Base-by-base conservation (phyloP, 2,113 vertebrate species). In the Corythornis vintsioides region DNA sequence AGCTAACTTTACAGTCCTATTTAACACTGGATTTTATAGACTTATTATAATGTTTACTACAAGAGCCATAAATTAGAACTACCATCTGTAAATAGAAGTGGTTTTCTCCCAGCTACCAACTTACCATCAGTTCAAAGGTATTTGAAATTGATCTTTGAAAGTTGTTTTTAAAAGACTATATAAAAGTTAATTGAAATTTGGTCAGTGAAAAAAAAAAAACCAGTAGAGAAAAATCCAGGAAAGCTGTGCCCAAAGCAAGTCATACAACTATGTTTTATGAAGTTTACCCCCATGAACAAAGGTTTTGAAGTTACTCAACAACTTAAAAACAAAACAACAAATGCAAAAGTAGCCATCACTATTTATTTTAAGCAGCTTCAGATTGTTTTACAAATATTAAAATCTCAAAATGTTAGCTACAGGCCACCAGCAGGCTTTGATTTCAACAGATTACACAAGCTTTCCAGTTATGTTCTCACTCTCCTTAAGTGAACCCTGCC, bases 361-460 rank as follows among this genome's bases (percentile, higher is more conserved):
- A 77, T 69, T 96, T 95, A 95, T 88, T 94, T 96, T 65, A 96
- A 96, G 96, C 97, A 97, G 96, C 97, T 96, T 97, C 95, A 95
- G 52, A 43, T 72, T 55, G 92, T 56, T 85, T 81, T 86, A 80
- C 52, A 83, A 95, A 94, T 88, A 95, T 42, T 33, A 85, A 93
- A 83, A 96, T 89, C 78, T 94, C 93, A 95, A 91, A 93, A 88
- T 33, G 83, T 95, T 91, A 96, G 74, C 95, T 92, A 95, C 67
- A 94, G 95, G 96, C 96, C 90, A 96, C 74, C 25, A 40, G 93
- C 91, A 96, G 97, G 93, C 85, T 96, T 92, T 94, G 92, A 92
- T 96, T 95, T 86, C 83, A 93, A 94, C n/a, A 92, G 84, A 69
- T 45, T 7, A 69, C 90, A 69, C 28, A 22, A 63, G 84, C 90